Evolutionary conservation across 2,888 invertebrate species (phyloP), one percentile per base, ranked within the genome.

Genomic region (Scaptodrosophila latifasciaeformis): DNA sequence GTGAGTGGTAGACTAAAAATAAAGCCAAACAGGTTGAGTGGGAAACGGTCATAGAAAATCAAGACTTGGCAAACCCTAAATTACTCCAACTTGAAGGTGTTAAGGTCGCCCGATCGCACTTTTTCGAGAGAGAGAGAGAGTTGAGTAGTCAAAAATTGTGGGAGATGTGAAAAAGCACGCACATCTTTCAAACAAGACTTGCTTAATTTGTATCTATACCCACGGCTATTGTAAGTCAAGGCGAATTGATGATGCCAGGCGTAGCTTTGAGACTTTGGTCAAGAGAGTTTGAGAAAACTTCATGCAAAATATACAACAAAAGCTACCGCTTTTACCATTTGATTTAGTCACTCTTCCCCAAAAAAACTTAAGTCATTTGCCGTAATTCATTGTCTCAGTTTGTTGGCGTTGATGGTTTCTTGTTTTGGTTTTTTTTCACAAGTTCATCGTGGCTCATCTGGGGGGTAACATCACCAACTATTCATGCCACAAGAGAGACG

Each of bases 311-410:
- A n/a, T n/a, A n/a, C n/a, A n/a, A n/a, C n/a, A n/a, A n/a, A n/a
- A n/a, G n/a, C n/a, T n/a, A n/a, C n/a, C n/a, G n/a, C n/a, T n/a
- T n/a, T n/a, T n/a, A n/a, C 34, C 35, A 21, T 34, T 59, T 50
- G 35, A 48, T 49, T 43, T 39, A 40, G 4, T 49, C 9, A 21
- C 18, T 51, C 49, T 44, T 51, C 18, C 43, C 31, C n/a, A n/a
- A n/a, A n/a, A n/a, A n/a, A n/a, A n/a, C n/a, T 15, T 18, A 17
- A 77, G 77, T 72, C 74, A 76, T 74, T 79, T 74, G 39, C 18
- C 17, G 80, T 77, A 62, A 63, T 70, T 59, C 80, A 74, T 74
- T 74, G 74, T 62, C 54, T 12, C 24, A 31, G 4, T 3, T 31
- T 31, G 9, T 18, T n/a, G 50, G 54, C 61, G 67, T 74, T 60